These are phyloP conservation scores for Silurus aristotelis DNA, from an alignment of 2,797 vertebrate species.

Conservation along the genomic window DNA sequence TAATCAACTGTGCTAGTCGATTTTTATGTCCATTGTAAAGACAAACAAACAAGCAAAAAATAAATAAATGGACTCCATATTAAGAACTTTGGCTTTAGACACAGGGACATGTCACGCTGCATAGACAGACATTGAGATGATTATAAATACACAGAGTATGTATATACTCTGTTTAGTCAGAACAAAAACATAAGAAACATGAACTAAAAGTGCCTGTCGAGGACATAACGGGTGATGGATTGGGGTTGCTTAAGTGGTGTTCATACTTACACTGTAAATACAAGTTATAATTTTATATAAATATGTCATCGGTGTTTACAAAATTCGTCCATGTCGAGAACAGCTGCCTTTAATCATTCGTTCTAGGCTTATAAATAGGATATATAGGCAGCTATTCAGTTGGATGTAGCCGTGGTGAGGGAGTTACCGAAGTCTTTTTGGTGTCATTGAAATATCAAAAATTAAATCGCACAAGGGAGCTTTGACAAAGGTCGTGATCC, in stretches of 20 bases:
- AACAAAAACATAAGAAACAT: slow-evolving; percentile 58
- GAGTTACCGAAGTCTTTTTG: slow-evolving; percentile 41
- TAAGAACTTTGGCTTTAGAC: slow-evolving; percentile 44
- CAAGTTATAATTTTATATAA: neutral
- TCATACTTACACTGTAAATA: slow-evolving; percentile 26
- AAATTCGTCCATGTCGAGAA: slow-evolving; percentile 19
- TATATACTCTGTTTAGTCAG: slow-evolving; percentile 65
- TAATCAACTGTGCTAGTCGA: slow-evolving; percentile 53
- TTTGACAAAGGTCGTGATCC: slow-evolving; percentile 57
- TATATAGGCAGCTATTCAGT: slow-evolving; percentile 15
- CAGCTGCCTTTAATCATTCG: slow-evolving; percentile 10
- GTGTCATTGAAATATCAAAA: slow-evolving; percentile 57
- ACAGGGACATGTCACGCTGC: slow-evolving; percentile 65
- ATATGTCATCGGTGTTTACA: slow-evolving; percentile 38
- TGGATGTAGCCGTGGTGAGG: slow-evolving; percentile 27
- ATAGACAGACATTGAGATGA: slow-evolving; percentile 67
- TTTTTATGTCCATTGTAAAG: neutral
- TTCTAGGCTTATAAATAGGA: slow-evolving; percentile 29
- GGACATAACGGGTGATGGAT: slow-evolving; percentile 44
- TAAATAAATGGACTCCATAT: neutral
- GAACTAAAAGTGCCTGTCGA: slow-evolving; percentile 55
- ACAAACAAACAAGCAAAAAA: neutral
- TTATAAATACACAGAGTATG: slow-evolving; percentile 73
- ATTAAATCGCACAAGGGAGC: slow-evolving; percentile 51
- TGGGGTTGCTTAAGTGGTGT: slow-evolving; percentile 15